Evolutionary conservation across 2,113 vertebrate species (phyloP).

Genomic region (Lepisosteus oculatus): DNA sequence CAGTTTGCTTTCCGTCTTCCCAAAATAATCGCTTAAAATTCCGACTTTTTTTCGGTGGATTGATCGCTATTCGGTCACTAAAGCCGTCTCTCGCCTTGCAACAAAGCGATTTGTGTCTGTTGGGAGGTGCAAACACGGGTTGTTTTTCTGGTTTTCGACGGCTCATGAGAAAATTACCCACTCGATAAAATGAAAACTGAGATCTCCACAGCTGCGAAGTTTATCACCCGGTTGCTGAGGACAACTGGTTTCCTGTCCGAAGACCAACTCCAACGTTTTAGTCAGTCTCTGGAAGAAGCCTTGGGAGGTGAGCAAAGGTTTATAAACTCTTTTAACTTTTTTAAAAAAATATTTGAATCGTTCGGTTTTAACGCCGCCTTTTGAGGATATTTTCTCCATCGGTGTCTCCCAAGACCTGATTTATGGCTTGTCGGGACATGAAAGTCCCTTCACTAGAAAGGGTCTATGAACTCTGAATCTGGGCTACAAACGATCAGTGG

Average conservation of each 20-base stretch:
- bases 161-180: conserved; percentile 24
- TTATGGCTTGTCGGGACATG: no score
- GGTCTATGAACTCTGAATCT: neutral
- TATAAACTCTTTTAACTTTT: no score
- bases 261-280: conserved; percentile 59
- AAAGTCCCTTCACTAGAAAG: no score
- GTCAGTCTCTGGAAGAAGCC: conserved; percentile 58
- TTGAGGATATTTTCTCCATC: no score
- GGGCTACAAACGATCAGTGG: neutral
- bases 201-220: conserved; percentile 59
- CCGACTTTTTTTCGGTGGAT: no score
- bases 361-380: no score
- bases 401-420: no score
- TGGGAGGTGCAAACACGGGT: neutral
- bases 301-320: conserved; percentile 42
- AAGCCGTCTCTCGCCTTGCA: no score
- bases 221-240: conserved; percentile 62
- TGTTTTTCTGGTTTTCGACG: conserved; percentile 15
- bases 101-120: neutral
- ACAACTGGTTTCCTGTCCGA: conserved; percentile 55
- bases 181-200: conserved; percentile 57
- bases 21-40: no score
- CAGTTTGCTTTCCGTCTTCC: neutral
- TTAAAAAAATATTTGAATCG: no score
- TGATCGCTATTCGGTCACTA: no score